Percentiles rank a stretch among this genome's conserved stretches.
These are phyloP conservation scores for Hypothenemus hampei DNA, from an alignment of 1,140 invertebrate species.

Conservation along the genomic window DNA sequence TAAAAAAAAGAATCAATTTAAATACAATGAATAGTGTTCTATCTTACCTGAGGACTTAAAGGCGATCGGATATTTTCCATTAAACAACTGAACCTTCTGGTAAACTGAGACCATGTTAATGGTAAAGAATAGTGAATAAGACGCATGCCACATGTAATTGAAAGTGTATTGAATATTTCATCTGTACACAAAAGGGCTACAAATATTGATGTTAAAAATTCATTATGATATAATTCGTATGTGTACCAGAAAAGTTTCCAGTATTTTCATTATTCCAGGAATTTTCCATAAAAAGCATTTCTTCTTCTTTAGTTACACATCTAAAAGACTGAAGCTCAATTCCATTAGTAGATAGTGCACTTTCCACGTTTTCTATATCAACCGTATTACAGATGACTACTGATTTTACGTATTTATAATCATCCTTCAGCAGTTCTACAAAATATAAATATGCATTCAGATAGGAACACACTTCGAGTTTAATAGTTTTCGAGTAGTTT, in stretches of 20 bases:
- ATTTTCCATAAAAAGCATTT: constrained; percentile 28
- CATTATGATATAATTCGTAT: background rate
- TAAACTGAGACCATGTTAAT: constrained; percentile 35
- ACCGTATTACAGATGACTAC: constrained; percentile 36
- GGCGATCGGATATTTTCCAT: constrained; percentile 35
- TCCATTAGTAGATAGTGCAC: constrained; percentile 29
- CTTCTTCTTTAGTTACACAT: constrained; percentile 23
- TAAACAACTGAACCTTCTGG: constrained; percentile 35
- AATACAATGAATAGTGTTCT: background rate
- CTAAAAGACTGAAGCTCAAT: constrained; percentile 27
- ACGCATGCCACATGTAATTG: constrained; percentile 30
- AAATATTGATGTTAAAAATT: constrained; percentile 18
- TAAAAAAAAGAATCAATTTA: constrained; percentile 23
- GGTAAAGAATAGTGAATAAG: constrained; percentile 39
- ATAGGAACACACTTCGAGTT: too few species aligned
- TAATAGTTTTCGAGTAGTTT: too few species aligned
- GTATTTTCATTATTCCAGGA: constrained; percentile 26
- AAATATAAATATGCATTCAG: constrained; percentile 1
- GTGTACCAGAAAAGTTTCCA: constrained; percentile 34
- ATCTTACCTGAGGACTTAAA: constrained; percentile 23
- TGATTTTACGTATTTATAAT: constrained; percentile 31
- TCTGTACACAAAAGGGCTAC: constrained; percentile 40
- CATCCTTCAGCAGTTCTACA: constrained; percentile 34
- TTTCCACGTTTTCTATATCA: constrained; percentile 31
- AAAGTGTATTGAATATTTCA: constrained; percentile 28